Evolutionary conservation across 1,140 invertebrate species (phyloP).

Genomic region (Drosophila sulfurigaster): DNA sequence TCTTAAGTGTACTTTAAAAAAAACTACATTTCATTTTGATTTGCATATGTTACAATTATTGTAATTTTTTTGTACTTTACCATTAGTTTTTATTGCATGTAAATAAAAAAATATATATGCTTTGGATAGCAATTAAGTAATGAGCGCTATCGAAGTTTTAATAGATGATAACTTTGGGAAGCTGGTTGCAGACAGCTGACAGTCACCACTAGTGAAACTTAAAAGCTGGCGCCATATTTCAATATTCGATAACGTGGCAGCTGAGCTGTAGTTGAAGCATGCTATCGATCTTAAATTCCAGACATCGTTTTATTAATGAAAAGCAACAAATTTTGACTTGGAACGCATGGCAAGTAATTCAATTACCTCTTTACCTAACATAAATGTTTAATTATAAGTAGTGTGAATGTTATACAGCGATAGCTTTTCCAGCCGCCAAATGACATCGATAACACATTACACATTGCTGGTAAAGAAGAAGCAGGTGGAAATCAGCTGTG

Average conservation of each 20-base stretch:
- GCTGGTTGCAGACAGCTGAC: too few relatives aligned
- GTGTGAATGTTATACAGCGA: neutral
- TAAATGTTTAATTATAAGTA: too few relatives aligned
- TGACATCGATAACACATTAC: neutral
- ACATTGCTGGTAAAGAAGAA: conserved; percentile 1
- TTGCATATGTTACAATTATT: conserved; percentile 10
- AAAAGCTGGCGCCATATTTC: neutral
- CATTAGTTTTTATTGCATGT: conserved; percentile 13
- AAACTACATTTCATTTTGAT: neutral
- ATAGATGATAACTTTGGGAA: too few relatives aligned
- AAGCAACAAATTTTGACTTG: too few relatives aligned
- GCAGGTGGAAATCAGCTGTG: conserved; percentile 21
- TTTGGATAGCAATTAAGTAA: neutral
- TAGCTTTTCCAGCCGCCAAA: neutral
- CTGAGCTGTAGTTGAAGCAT: neutral
- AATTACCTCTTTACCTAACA: too few relatives aligned
- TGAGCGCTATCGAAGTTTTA: neutral
- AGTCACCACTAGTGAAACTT: neutral
- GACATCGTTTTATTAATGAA: neutral
- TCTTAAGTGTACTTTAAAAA: neutral
- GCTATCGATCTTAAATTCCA: neutral
- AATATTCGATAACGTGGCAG: neutral
- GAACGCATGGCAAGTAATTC: too few relatives aligned
- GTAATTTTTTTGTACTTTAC: conserved; percentile 6
- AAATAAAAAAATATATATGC: conserved; percentile 22